A percentile compares a stretch with the other conserved stretches of the same genome.
Evolutionary conservation across 1,140 invertebrate species (phyloP).

Genomic region (Zophobas atratus): DNA sequence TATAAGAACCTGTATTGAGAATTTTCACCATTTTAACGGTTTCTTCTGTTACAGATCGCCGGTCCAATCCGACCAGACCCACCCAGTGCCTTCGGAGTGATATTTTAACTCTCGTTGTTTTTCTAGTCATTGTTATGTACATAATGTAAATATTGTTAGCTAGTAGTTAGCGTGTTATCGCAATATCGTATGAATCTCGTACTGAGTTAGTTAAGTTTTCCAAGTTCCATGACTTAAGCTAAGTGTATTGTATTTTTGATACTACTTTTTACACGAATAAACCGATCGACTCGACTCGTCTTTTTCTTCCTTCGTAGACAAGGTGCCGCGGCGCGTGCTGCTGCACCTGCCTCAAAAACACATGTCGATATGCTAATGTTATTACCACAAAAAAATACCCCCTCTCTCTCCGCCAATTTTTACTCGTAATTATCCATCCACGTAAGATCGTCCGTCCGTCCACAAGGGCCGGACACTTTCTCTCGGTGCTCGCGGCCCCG

Average conservation of each 20-base stretch:
- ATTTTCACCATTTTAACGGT: slow-evolving; percentile 46
- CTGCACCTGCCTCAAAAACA: slow-evolving; percentile 57
- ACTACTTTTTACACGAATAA: slow-evolving; percentile 54
- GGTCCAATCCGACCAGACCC: slow-evolving; percentile 57
- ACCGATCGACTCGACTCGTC: slow-evolving; percentile 27
- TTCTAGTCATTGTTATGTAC: slow-evolving; percentile 65
- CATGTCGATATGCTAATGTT: slow-evolving; percentile 57
- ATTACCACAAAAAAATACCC: slow-evolving; percentile 40
- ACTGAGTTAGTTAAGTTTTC: slow-evolving; percentile 39
- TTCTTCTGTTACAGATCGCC: slow-evolving; percentile 62
- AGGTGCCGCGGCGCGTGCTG: slow-evolving; percentile 57
- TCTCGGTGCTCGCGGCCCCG: slow-evolving; percentile 10
- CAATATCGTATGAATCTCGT: slow-evolving; percentile 24
- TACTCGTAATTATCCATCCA: no score
- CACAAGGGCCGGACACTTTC: slow-evolving; percentile 24
- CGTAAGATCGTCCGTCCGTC: neutral
- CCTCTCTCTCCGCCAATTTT: slow-evolving; percentile 3
- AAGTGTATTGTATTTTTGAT: slow-evolving; percentile 53
- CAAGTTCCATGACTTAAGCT: slow-evolving; percentile 48
- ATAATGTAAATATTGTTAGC: slow-evolving; percentile 63
- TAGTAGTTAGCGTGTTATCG: slow-evolving; percentile 26
- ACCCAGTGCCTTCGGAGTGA: slow-evolving; percentile 65
- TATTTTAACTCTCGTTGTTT: slow-evolving; percentile 60
- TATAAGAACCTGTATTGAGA: slow-evolving; percentile 17
- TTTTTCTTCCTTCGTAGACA: slow-evolving; percentile 21